phyloP scores from a whole-genome alignment of 2,888 invertebrate genomes.

The Lasioglossum oenotherae region DNA sequence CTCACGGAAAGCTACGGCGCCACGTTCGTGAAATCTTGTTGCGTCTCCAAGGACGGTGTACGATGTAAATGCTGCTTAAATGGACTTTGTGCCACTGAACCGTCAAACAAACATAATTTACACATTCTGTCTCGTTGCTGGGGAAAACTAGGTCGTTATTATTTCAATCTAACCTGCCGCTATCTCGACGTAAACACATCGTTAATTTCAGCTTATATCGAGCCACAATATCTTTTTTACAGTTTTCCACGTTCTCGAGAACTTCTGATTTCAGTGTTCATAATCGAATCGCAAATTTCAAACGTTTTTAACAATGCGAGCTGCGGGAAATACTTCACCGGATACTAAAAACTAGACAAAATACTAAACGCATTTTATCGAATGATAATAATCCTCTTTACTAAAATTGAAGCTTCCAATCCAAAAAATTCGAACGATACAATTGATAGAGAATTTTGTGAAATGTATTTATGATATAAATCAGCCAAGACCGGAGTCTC shows the following conservation, averaged over 20 bases:
- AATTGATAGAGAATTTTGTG: no score
- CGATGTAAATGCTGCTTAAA: conserved; percentile 57
- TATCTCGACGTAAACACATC: background rate
- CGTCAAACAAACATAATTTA: conserved; percentile 48
- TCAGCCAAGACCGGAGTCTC: no score
- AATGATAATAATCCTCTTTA: no score
- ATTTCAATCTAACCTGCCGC: background rate
- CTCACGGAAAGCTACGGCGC: conserved; percentile 37
- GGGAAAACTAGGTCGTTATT: background rate
- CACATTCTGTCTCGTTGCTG: conserved; percentile 15
- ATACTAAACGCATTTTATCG: no score
- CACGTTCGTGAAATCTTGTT: conserved; percentile 50
- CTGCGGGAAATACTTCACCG: no score
- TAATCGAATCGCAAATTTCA: no score
- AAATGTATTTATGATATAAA: no score
- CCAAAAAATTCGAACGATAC: no score
- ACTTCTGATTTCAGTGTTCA: background rate
- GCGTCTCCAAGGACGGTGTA: conserved; percentile 27
- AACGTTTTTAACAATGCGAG: no score
- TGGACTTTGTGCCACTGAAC: conserved; percentile 54
- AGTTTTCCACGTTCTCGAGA: background rate
- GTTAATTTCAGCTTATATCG: background rate
- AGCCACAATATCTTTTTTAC: background rate
- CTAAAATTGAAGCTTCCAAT: no score
- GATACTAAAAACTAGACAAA: no score